Evolutionary conservation across 2,113 vertebrate genomes (phyloP).

Genomic region (Centrocercus urophasianus): DNA sequence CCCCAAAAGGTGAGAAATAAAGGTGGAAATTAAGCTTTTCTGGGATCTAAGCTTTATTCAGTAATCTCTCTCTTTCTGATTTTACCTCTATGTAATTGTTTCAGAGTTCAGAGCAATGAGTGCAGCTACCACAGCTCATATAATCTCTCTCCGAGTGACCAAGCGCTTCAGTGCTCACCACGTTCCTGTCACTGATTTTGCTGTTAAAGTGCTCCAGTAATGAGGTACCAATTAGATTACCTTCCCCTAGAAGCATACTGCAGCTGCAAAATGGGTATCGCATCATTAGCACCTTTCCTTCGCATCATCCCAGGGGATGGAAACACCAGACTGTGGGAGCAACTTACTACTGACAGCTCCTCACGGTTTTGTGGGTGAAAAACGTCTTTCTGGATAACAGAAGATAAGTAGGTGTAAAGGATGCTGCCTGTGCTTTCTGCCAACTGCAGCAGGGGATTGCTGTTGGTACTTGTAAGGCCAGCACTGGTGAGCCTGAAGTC

Average conservation of each 20-base stretch:
- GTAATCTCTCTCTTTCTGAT: constrained; percentile 26
- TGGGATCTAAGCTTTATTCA: neutral
- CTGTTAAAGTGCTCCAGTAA: constrained; percentile 54
- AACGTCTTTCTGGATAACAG: neutral
- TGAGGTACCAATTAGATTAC: constrained; percentile 71
- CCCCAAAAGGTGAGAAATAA: neutral
- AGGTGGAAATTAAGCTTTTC: neutral
- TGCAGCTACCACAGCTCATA: constrained; percentile 14
- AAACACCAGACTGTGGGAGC: constrained; percentile 22
- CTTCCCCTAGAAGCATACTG: constrained; percentile 63
- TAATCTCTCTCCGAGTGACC: constrained; percentile 50
- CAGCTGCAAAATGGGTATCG: constrained; percentile 57
- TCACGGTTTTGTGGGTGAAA: neutral
- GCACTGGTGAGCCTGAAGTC: neutral
- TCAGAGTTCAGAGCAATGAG: constrained; percentile 28
- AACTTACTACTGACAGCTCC: neutral
- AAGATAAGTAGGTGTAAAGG: neutral
- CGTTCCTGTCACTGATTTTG: constrained; percentile 34
- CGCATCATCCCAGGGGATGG: neutral
- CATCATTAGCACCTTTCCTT: constrained; percentile 60
- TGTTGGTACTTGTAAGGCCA: neutral
- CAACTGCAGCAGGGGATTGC: neutral
- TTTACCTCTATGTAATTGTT: constrained; percentile 20
- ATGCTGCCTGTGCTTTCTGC: neutral
- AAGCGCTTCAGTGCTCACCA: neutral